phyloP scores from a whole-genome alignment of 2,113 vertebrate species.

The human region DNA sequence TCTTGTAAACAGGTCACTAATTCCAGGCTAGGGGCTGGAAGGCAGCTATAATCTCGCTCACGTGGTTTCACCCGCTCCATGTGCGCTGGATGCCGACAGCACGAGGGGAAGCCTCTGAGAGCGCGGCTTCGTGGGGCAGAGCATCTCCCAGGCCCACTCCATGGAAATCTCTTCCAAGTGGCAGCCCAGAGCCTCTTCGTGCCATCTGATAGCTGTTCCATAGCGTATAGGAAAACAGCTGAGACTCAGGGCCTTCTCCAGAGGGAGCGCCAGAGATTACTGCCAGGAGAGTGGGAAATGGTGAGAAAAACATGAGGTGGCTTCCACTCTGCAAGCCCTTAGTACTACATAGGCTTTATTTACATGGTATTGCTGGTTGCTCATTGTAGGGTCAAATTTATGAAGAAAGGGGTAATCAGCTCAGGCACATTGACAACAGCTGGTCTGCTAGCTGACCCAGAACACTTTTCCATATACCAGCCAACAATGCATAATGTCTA shows the following conservation, averaged over 20 bases:
- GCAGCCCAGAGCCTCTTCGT: neutral
- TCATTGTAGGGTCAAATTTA: neutral
- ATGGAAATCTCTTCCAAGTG: neutral
- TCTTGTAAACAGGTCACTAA: neutral
- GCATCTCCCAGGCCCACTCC: neutral
- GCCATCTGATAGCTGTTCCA: constrained; percentile 20
- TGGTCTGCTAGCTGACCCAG: neutral
- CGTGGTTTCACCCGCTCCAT: neutral
- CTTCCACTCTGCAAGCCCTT: neutral
- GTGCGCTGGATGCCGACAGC: fast-evolving
- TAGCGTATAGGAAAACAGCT: neutral
- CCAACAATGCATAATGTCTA: neutral
- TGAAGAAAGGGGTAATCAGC: neutral
- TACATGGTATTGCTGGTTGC: neutral
- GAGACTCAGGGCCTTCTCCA: neutral
- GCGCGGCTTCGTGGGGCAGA: neutral
- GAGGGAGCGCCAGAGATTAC: neutral
- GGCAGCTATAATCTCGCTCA: fast-evolving
- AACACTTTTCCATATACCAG: neutral
- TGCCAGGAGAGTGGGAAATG: neutral
- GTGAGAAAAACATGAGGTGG: neutral
- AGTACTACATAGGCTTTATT: neutral
- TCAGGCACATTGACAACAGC: neutral
- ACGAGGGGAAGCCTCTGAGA: neutral
- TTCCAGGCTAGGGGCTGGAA: neutral